Conservation (phyloP, 2,797 vertebrate species). For the Aplochiton taeniatus region DNA sequence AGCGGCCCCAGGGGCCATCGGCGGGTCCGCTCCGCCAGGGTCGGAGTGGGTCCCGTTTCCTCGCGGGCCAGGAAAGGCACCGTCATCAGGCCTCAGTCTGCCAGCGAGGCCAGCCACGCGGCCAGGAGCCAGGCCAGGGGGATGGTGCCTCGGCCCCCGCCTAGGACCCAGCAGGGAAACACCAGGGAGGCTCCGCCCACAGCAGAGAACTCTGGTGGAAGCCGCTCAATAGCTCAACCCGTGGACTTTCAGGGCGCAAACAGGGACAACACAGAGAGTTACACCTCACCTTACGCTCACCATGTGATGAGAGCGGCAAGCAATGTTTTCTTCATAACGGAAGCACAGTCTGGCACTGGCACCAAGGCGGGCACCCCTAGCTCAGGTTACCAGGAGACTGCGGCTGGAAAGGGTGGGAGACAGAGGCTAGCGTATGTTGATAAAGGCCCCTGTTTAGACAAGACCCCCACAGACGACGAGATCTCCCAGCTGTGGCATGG, state of each 20-base stretch:
- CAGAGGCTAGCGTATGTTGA: constrained; percentile 56
- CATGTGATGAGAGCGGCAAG: constrained; percentile 47
- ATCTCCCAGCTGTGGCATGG: constrained; percentile 77
- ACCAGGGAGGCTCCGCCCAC: constrained; percentile 48
- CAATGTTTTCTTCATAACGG: constrained; percentile 46
- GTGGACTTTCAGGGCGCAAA: constrained; percentile 41
- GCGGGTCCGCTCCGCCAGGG: constrained; percentile 65
- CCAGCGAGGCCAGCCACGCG: constrained; percentile 69
- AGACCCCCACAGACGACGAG: constrained; percentile 82
- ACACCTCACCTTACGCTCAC: constrained; percentile 36
- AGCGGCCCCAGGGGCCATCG: constrained; percentile 59
- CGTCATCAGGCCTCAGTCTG: constrained; percentile 72
- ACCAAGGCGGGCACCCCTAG: constrained; percentile 20
- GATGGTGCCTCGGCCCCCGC: constrained; percentile 78
- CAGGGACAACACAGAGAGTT: constrained; percentile 48
- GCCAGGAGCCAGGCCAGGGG: constrained; percentile 73
- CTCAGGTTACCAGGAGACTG: constrained; percentile 55
- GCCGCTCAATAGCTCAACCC: constrained; percentile 44
- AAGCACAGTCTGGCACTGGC: constrained; percentile 57
- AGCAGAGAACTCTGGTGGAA: constrained; percentile 26
- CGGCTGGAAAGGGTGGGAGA: constrained; percentile 45
- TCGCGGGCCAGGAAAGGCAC: constrained; percentile 72
- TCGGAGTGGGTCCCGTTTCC: constrained; percentile 51
- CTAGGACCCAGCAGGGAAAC: constrained; percentile 60
- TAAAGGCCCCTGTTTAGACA: constrained; percentile 68